phyloP scores from a whole-genome alignment of 2,797 vertebrate species.

The Leontopithecus rosalia region DNA sequence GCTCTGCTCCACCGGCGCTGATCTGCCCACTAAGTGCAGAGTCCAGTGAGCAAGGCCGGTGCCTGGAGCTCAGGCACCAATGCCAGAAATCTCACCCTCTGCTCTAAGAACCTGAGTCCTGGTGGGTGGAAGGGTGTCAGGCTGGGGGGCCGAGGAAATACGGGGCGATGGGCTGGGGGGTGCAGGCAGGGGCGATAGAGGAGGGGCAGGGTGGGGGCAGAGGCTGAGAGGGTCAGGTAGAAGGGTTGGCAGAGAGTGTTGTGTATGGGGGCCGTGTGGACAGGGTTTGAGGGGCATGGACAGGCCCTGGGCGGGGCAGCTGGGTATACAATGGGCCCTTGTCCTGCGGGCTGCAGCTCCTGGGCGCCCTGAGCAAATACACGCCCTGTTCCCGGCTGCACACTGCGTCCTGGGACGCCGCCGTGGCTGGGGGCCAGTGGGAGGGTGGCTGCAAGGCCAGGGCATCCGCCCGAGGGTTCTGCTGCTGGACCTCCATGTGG shows the following conservation, averaged over 20 bases:
- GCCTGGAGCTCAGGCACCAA: background rate
- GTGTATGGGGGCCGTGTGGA: too few relatives aligned
- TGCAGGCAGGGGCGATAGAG: background rate
- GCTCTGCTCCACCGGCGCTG: background rate
- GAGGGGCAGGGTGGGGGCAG: background rate
- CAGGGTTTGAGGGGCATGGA: rapidly evolving
- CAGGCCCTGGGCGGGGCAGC: background rate
- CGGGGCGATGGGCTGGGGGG: background rate
- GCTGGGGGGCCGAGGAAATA: background rate
- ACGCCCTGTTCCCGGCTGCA: conserved; percentile 48
- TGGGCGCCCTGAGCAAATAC: conserved; percentile 58
- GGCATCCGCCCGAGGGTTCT: background rate
- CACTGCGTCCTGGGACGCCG: conserved; percentile 30
- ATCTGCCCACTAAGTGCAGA: background rate
- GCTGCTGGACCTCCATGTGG: background rate
- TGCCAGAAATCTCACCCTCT: background rate
- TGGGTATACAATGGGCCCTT: conserved; percentile 30
- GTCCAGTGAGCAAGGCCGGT: background rate
- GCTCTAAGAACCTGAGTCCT: background rate
- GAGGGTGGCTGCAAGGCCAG: background rate
- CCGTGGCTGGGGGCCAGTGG: conserved; percentile 12
- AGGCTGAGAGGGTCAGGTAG: too few relatives aligned
- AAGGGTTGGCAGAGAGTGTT: background rate
- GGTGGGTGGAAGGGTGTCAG: background rate
- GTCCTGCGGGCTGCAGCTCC: background rate